phyloP scores from a whole-genome alignment of 2,888 invertebrate species.

The Linnaemya vulpina region DNA sequence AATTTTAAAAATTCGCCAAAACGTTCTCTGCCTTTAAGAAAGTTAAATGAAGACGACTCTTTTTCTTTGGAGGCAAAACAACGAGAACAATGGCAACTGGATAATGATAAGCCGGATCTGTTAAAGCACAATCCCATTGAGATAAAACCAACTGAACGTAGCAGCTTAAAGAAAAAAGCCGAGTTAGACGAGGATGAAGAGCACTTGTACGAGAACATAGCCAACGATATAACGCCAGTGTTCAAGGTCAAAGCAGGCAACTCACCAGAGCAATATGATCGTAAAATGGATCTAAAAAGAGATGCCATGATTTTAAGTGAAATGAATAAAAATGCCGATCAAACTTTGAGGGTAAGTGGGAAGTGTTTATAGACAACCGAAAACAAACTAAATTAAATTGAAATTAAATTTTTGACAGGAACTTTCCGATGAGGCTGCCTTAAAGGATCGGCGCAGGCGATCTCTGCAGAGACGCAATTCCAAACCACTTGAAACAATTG shows the following conservation, averaged over 20 bases:
- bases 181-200: conserved; percentile 73
- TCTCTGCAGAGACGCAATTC: conserved; percentile 79
- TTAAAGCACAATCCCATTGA: conserved; percentile 80
- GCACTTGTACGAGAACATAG: conserved; percentile 81
- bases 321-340: conserved; percentile 85
- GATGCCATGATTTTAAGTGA: conserved; percentile 84
- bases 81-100: conserved; percentile 78
- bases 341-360: conserved; percentile 83
- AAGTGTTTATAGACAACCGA: neutral
- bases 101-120: conserved; percentile 82
- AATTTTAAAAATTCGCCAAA: conserved; percentile 68
- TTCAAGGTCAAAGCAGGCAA: conserved; percentile 76
- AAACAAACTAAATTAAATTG: neutral
- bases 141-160: conserved; percentile 56
- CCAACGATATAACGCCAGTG: conserved; percentile 78
- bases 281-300: conserved; percentile 80
- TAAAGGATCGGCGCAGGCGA: conserved; percentile 81
- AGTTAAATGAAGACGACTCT: conserved; percentile 47
- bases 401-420: conserved; percentile 79
- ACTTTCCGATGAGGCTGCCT: conserved; percentile 84
- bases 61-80: neutral
- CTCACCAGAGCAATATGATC: conserved; percentile 75
- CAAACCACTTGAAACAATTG: conserved; percentile 82
- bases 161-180: conserved; percentile 52
- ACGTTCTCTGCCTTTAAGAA: conserved; percentile 75